Conservation (phyloP, 2,113 vertebrate genomes). For the Labeo catla region DNA sequence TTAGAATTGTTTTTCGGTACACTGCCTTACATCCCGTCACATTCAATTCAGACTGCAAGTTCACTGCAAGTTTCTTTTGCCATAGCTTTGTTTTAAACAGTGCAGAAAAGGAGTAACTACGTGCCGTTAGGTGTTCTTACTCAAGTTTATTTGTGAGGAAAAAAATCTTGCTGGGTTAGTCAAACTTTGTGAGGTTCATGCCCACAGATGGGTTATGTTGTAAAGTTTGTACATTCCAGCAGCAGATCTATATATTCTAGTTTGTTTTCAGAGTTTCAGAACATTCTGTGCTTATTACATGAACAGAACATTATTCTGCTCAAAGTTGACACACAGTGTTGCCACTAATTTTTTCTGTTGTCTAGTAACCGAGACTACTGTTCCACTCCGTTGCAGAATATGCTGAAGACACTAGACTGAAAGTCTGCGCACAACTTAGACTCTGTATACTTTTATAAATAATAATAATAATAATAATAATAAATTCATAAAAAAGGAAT, state of each 20-base stretch:
- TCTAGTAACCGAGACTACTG: background rate
- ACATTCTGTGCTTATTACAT: background rate
- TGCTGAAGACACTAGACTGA: background rate
- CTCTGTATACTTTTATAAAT: too few relatives aligned
- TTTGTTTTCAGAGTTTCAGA: background rate
- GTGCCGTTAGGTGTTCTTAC: background rate
- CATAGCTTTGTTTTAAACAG: too few relatives aligned
- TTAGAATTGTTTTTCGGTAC: too few relatives aligned
- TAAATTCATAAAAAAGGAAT: too few relatives aligned
- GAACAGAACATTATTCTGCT: too few relatives aligned
- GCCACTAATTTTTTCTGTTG: background rate
- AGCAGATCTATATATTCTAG: background rate
- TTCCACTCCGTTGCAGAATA: background rate
- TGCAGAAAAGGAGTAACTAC: too few relatives aligned
- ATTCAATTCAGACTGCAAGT: too few relatives aligned
- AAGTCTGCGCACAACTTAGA: background rate
- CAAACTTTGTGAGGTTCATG: too few relatives aligned
- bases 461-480: too few relatives aligned
- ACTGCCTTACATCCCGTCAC: too few relatives aligned
- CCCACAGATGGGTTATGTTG: background rate
- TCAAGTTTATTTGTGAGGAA: background rate
- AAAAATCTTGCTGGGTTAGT: too few relatives aligned
- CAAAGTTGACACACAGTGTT: background rate
- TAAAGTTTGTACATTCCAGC: background rate
- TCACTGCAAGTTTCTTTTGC: background rate